phyloP scores from a whole-genome alignment of 2,797 vertebrate genomes.

The Natrix natrix region DNA sequence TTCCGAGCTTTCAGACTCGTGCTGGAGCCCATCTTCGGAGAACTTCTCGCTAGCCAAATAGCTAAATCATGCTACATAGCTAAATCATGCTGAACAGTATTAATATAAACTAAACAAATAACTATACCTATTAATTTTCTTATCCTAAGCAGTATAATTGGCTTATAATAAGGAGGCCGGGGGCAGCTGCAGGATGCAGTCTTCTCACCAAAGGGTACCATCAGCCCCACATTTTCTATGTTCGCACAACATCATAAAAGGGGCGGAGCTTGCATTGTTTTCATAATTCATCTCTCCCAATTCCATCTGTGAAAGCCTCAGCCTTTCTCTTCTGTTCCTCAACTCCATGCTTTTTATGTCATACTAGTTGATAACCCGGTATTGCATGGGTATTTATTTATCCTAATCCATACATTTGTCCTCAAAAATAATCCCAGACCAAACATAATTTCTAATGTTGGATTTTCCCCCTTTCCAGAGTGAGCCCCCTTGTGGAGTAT shows the following conservation, averaged over 20 bases:
- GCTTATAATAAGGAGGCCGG: not conserved
- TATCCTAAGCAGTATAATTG: not conserved
- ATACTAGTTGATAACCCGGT: not conserved
- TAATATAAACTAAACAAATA: not conserved
- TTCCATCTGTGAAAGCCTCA: not conserved
- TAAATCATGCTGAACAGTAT: not conserved
- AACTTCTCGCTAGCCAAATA: not conserved
- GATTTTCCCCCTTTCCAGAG: too few species aligned
- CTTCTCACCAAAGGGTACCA: not conserved
- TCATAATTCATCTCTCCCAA: not conserved
- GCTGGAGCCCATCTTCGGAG: not conserved
- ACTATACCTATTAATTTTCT: not conserved
- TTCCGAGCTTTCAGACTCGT: not conserved
- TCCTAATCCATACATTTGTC: too few species aligned
- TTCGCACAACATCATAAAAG: not conserved
- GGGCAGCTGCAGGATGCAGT: not conserved
- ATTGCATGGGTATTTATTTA: too few species aligned
- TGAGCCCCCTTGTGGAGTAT: too few species aligned
- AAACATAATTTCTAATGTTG: too few species aligned
- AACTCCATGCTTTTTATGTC: not conserved
- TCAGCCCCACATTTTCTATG: not conserved
- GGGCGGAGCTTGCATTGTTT: not conserved
- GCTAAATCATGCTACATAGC: too few species aligned
- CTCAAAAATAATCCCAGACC: too few species aligned
- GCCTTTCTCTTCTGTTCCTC: not conserved